Evolutionary conservation across 2,113 vertebrate species (phyloP).

Genomic region (Erinaceus europaeus): DNA sequence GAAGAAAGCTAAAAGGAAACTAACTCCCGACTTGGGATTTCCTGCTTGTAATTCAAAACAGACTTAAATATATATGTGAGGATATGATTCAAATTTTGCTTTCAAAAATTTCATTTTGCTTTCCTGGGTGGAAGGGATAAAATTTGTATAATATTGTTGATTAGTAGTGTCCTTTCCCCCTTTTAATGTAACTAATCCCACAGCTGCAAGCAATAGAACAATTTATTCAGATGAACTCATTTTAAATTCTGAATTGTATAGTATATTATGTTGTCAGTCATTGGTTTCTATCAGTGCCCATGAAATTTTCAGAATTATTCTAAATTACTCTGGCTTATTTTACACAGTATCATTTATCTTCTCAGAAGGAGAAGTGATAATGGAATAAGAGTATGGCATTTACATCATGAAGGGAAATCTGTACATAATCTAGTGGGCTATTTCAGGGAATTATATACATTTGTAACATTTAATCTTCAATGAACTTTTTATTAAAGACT

Average conservation of each 20-base stretch:
- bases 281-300: not conserved
- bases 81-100: not conserved
- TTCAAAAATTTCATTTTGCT: too few species aligned
- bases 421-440: not conserved
- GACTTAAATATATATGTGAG: not conserved
- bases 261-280: not conserved
- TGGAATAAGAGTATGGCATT: not conserved
- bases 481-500: slow-evolving; percentile 13
- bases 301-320: slow-evolving; percentile 18
- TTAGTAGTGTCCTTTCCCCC: not conserved
- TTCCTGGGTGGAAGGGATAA: not conserved
- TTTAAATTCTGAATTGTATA: not conserved
- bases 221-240: not conserved
- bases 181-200: not conserved
- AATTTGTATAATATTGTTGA: not conserved
- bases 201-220: not conserved
- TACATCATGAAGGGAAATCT: not conserved
- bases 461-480: not conserved
- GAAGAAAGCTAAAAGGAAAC: not conserved
- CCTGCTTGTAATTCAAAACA: slow-evolving; percentile 25
- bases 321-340: not conserved
- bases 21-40: slow-evolving; percentile 31
- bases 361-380: not conserved
- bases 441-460: not conserved
- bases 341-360: not conserved